These are phyloP conservation scores for Drosophila asahinai DNA, from an alignment of 1,140 invertebrate genomes.

Conservation along the genomic window DNA sequence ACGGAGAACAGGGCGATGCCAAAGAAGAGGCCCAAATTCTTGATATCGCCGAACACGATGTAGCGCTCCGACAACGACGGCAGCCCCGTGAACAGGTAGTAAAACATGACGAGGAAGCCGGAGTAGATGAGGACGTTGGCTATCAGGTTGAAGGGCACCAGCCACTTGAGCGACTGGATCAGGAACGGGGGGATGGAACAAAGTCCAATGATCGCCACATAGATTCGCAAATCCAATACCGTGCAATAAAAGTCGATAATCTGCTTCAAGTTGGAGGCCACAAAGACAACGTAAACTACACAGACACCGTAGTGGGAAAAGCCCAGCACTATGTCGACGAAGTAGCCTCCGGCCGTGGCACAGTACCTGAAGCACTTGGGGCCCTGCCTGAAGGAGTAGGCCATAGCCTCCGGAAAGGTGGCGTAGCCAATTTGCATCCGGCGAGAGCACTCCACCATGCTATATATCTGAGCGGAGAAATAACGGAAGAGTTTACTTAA, in stretches of 20 bases:
- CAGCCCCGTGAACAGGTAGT: constrained; percentile 37
- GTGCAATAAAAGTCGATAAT: constrained; percentile 4
- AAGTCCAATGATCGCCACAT: constrained; percentile 18
- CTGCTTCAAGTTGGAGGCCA: constrained; percentile 34
- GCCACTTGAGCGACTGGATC: constrained; percentile 45
- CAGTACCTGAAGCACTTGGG: constrained; percentile 25
- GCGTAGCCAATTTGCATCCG: constrained; percentile 33
- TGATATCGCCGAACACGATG: background rate
- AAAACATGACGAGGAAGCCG: constrained; percentile 32
- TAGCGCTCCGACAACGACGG: constrained; percentile 21
- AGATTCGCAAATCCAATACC: constrained; percentile 9
- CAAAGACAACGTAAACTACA: constrained; percentile 54
- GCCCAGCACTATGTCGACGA: constrained; percentile 36
- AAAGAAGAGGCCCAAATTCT: constrained; percentile 28
- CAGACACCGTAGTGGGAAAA: constrained; percentile 37
- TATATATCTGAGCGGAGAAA: constrained; percentile 17
- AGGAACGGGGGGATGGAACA: constrained; percentile 23
- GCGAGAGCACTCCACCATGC: constrained; percentile 50
- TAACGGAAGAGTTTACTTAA: no score
- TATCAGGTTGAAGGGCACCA: constrained; percentile 41
- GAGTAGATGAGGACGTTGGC: constrained; percentile 32
- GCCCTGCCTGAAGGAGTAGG: constrained; percentile 29
- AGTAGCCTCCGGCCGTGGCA: constrained; percentile 2
- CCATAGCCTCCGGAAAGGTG: constrained; percentile 41
- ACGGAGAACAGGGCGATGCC: constrained; percentile 48